Base-by-base conservation (phyloP, 2,113 vertebrate genomes). In the Stercorarius parasiticus region DNA sequence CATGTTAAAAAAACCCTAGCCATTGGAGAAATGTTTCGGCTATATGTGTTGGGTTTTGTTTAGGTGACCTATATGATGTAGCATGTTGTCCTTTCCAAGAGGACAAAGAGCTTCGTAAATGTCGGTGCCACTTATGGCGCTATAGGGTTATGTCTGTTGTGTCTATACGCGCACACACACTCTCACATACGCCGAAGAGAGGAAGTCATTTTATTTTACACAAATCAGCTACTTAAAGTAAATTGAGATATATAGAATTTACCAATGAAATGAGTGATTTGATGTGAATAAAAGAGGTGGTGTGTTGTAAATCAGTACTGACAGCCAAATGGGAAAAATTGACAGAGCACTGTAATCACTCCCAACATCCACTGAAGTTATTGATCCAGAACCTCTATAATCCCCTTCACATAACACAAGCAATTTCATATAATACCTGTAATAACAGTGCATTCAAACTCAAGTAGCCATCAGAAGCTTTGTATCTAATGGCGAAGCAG, bases 391-490 rank as follows among this genome's bases (percentile, higher is more conserved):
- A 98, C 98, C 98, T 98, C 98, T 98, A 96, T 99, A 99, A 99
- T 99, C 99, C 98, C 98, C 98, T 99, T 98, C 99, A 99, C 98
- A 99, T 98, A 99, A 99, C 99, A 98, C 98, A 98, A 98, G 98
- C 99, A 99, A 99, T 99, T 99, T 99, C 98, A 98, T 98, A 98
- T 99, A 99, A 99, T 99, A 99, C 99, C 99, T 99, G 99, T 99
- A 99, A 99, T 99, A 99, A 99, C 98, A 98, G 98, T 85, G 96
- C 98, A 98, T 99, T 99, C 98, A 99, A 97, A 98, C 98, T 99
- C 98, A 99, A 99, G 99, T 98, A 98, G 98, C 98, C 98, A 98
- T 99, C 98, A 98, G 98, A 98, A 98, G 98, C 98, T 97, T 97
- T 98, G 98, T 98, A 98, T 98, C 98, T 98, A 98, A 98, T 98